Base-by-base conservation (phyloP, 2,888 invertebrate genomes). In the Nymphalis c-album region DNA sequence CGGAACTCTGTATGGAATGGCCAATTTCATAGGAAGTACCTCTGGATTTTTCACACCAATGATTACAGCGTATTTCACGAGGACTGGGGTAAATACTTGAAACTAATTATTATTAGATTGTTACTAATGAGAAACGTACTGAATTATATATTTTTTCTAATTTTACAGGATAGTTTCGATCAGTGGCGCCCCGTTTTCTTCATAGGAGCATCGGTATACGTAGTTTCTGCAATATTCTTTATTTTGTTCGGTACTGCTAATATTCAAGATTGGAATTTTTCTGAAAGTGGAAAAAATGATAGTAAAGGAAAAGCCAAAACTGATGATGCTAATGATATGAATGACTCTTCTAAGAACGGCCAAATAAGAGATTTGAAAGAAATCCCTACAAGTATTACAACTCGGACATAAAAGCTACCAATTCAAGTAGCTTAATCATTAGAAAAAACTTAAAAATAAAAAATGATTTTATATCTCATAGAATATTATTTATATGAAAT, bases 1-100 rank as follows among this genome's bases (percentile, higher is more conserved):
- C 0, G 96, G 96, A 6, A 95, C 95, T 16, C 84, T 96, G 31
- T 96, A 96, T 76, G 96, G 96, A 13, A 94, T 96, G n/a, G 95
- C 96, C 59, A 96, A 96, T 77, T 95, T 95, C 73, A 84, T 96
- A 31, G 96, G 96, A 40, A 94, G 94, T 59, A 94, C 94, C 0
- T 94, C 96, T 13, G 96, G 96, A 8, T 95, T 96, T 78, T 94
- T 96, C 70, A 94, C 95, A 1, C 96, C 96, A 0, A 91, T 95
- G 81, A 93, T 96, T 62, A 95, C 96, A 7, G 96, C 95, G 53
- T 94, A 94, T 72, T 93, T 94, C 59, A 94, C 94, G 0, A 92
- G 89, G 71, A 85, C 88, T 68, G 91, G 90, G 78, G 94, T 94
- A 46, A 66, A 63, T 63, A 60, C 35, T 22, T 6, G 1, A 51